These are phyloP conservation scores for Numida meleagris DNA, from an alignment of 2,113 vertebrate genomes.

Conservation along the genomic window DNA sequence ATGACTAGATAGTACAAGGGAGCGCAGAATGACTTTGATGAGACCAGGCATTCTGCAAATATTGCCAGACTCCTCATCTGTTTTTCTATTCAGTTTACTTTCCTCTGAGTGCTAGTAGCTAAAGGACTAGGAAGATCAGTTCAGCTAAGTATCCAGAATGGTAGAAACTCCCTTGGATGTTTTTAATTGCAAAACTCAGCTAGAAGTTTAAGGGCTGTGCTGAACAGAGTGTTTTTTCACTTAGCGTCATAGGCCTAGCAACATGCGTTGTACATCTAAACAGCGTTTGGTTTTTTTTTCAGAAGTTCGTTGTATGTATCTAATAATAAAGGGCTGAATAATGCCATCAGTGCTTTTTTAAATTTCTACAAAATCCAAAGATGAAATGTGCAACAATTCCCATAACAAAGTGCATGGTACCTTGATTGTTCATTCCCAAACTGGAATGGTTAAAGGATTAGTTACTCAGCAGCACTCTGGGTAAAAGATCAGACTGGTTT, in stretches of 20 bases:
- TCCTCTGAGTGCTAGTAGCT: not conserved
- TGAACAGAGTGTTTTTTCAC: not conserved
- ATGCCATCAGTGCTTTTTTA: slow-evolving; percentile 11
- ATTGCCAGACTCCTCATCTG: not conserved
- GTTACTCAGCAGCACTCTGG: slow-evolving; percentile 38
- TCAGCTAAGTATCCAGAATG: not conserved
- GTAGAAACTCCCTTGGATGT: not conserved
- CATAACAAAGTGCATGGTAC: slow-evolving; percentile 18
- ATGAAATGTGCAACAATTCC: not conserved
- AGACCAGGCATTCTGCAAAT: not conserved
- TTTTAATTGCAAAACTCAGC: not conserved
- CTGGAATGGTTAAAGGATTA: slow-evolving; percentile 27
- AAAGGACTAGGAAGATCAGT: not conserved
- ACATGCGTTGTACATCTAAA: not conserved
- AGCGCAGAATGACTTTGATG: not conserved
- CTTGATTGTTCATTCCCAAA: slow-evolving; percentile 38
- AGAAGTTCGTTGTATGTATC: not conserved
- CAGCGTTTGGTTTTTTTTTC: not conserved
- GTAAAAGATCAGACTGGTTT: slow-evolving; percentile 49
- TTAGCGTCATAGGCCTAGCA: not conserved
- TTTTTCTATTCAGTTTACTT: not conserved
- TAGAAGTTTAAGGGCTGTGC: not conserved
- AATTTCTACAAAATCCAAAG: not conserved
- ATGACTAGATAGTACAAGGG: not conserved
- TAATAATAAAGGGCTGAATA: not conserved